Percentiles rank a stretch among this genome's conserved stretches.
These are phyloP conservation scores for Heterodera filipjevi DNA, from an alignment of 2,888 invertebrate genomes.

Conservation along the genomic window DNA sequence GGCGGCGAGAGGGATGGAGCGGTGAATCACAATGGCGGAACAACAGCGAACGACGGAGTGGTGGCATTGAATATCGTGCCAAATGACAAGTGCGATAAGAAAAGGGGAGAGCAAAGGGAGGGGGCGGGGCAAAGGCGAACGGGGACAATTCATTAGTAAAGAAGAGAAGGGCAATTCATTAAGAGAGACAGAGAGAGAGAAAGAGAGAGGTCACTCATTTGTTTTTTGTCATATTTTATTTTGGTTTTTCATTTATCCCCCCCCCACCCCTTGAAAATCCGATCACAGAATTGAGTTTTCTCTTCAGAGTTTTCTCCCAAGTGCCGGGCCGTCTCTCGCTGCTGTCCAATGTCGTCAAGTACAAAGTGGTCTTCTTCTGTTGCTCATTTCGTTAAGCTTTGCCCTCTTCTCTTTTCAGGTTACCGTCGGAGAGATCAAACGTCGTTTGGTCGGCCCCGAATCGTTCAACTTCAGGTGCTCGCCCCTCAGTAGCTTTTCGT, in stretches of 20 bases:
- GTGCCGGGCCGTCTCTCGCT: slow-evolving; percentile 50
- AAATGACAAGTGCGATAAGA: slow-evolving; percentile 19
- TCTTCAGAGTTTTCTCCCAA: slow-evolving; percentile 40
- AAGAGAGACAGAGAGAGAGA: too few relatives aligned
- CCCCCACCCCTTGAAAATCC: neutral
- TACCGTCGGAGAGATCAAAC: slow-evolving; percentile 52
- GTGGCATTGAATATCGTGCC: slow-evolving; percentile 30
- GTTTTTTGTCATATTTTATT: too few relatives aligned
- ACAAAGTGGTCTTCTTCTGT: slow-evolving; percentile 37
- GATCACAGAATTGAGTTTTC: neutral
- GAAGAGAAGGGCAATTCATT: too few relatives aligned
- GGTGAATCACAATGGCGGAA: neutral
- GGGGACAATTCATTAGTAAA: neutral
- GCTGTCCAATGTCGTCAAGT: slow-evolving; percentile 51
- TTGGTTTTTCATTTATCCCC: too few relatives aligned
- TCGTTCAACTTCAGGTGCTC: slow-evolving; percentile 46
- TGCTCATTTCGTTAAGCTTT: neutral
- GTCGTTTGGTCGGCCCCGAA: slow-evolving; percentile 51
- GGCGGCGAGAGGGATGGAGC: neutral
- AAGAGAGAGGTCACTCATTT: too few relatives aligned
- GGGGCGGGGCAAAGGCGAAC: neutral
- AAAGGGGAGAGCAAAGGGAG: neutral
- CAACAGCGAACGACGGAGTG: neutral
- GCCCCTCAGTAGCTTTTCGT: neutral
- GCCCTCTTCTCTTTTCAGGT: slow-evolving; percentile 35